Percentiles rank a stretch among this genome's conserved stretches.
These are phyloP conservation scores for Apistogramma diplotaenia DNA, from an alignment of 2,113 vertebrate genomes.

Conservation along the genomic window DNA sequence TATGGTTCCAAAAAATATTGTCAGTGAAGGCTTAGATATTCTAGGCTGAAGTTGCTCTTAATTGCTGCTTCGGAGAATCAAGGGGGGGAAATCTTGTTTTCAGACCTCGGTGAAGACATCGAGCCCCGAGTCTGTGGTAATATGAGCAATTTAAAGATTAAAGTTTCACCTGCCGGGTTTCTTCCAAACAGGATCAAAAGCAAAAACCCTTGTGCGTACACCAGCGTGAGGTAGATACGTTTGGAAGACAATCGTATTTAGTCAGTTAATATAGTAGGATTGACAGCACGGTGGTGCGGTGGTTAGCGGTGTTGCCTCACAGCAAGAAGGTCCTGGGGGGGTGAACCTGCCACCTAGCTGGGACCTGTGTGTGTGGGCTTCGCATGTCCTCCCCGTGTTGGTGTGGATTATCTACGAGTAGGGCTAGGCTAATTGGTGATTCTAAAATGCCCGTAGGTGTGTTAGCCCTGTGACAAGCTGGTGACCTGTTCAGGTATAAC, in stretches of 20 bases:
- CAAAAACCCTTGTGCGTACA: not conserved
- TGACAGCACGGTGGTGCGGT: no score
- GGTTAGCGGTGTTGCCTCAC: no score
- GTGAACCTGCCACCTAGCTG: no score
- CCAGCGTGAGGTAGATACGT: not conserved
- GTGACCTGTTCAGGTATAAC: no score
- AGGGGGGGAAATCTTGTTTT: not conserved
- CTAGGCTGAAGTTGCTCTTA: not conserved
- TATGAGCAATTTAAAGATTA: conserved; percentile 12
- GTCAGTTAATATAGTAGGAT: not conserved
- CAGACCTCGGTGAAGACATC: not conserved
- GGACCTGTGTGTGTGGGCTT: no score
- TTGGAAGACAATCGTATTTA: not conserved
- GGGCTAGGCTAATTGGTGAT: no score
- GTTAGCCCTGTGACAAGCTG: no score
- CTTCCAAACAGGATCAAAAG: not conserved
- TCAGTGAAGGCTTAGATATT: not conserved
- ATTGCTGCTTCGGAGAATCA: not conserved
- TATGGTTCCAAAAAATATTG: not conserved
- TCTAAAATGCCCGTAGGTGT: no score
- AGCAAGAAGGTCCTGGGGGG: no score
- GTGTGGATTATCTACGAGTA: no score
- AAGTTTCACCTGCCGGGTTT: conserved; percentile 4
- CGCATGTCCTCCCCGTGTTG: no score
- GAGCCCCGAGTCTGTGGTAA: not conserved